phyloP scores from a whole-genome alignment of 2,888 invertebrate genomes.

The Callyntrura sp. region DNA sequence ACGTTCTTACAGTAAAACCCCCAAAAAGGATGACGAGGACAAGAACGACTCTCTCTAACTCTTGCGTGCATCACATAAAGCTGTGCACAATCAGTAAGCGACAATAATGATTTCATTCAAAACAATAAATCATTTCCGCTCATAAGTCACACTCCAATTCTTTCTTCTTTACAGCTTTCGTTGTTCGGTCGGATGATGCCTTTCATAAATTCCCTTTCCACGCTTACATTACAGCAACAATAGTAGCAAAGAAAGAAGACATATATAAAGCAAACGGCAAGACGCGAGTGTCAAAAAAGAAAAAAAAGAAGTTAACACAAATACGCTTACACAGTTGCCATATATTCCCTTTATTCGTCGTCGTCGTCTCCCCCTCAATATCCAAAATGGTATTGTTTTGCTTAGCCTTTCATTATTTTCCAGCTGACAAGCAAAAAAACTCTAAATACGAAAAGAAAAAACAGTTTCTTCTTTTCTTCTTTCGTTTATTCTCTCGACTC shows the following conservation, averaged over 20 bases:
- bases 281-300: constrained; percentile 2
- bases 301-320: neutral
- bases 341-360: neutral
- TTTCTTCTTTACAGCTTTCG: constrained; percentile 45
- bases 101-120: constrained; percentile 74
- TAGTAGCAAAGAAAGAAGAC: neutral
- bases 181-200: neutral
- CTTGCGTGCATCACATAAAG: too few species aligned
- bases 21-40: neutral
- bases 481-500: neutral
- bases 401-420: constrained; percentile 22
- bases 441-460: neutral
- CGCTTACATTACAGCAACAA: neutral
- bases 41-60: neutral
- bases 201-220: constrained; percentile 41
- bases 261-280: constrained; percentile 32
- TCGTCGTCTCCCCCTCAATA: neutral
- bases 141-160: constrained; percentile 77
- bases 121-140: constrained; percentile 77
- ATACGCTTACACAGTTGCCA: neutral
- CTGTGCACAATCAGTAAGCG: neutral
- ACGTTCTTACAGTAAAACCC: constrained; percentile 13
- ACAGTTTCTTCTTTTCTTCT: constrained; percentile 22
- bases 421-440: neutral
- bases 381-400: neutral